Base-by-base conservation (phyloP, 2,888 invertebrate species). In the Andricus quercusramuli region DNA sequence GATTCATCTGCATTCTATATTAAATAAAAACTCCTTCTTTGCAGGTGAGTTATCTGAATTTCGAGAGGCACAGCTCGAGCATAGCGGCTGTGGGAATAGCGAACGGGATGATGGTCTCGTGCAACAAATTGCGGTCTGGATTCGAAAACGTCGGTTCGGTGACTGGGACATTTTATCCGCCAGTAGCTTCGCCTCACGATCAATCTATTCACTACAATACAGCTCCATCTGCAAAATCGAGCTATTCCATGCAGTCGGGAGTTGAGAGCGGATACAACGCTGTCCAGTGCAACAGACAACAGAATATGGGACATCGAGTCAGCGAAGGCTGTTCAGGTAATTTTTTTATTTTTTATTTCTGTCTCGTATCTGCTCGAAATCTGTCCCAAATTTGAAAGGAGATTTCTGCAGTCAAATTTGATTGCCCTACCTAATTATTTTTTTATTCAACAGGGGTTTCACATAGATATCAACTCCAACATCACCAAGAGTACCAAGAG, bases 91-190 rank as follows among this genome's bases (percentile, higher is more conserved):
- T 96, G 93, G 97, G 97, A 15, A 96, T 96, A 94, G 95, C 96
- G 6, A 97, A 97, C 88, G 97, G 97, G 25, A 96, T 97, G 96
- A 97, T 97, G 93, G 96, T 96, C 70, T 96, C 96, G 84, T 96
- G 96, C 95, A 97, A 97, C 91, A 96, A 97, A 78, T 96, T 96
- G 90, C 95, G 97, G 87, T 96, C 97, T 64, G 94, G 96, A 83
- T 95, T 97, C 41, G 97, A 97, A 89, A 96, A 97, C 90, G 96
- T 97, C 0, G 97, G 97, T 83, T 94, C 97, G 44, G 97, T 97
- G 20, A 97, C 97, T n/a, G 97, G 97, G 22, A 97, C 97, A 9
- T 97, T 97, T 93, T 97, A 97, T 91, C 97, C 97, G 29, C 97
- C 97, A 1, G 96, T 97, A 37, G 97, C 97, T 5, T 96, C 96